Percentiles rank a stretch among this genome's conserved stretches.
phyloP scores from a whole-genome alignment of 2,888 invertebrate genomes.

The Trissonchulus sp. region DNA sequence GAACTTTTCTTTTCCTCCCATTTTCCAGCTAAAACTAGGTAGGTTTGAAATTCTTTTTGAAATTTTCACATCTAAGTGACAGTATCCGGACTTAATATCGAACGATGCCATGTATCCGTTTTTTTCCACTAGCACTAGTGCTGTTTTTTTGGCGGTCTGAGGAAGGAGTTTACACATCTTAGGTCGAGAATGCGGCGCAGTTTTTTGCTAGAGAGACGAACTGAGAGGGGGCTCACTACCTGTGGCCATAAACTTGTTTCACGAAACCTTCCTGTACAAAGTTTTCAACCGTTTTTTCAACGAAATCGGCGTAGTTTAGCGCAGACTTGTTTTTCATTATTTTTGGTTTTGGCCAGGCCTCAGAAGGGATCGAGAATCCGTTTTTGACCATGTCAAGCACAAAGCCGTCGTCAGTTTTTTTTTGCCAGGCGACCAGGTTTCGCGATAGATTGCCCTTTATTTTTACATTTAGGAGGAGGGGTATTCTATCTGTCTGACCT shows the following conservation, averaged over 20 bases:
- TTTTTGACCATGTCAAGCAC: background rate
- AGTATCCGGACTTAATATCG: conserved; percentile 13
- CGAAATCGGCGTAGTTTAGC: background rate
- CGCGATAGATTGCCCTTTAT: background rate
- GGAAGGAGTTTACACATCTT: background rate
- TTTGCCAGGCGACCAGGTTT: background rate
- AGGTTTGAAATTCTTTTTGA: background rate
- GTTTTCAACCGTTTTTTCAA: background rate
- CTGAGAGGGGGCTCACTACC: conserved; percentile 7
- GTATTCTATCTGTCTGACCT: background rate
- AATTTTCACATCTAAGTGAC: conserved; percentile 12
- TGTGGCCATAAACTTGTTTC: background rate
- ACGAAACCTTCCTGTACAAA: background rate
- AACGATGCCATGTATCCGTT: conserved; percentile 1
- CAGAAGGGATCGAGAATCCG: background rate
- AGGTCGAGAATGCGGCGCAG: conserved; percentile 2
- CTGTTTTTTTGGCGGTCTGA: background rate
- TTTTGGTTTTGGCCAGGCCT: background rate
- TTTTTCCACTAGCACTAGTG: background rate
- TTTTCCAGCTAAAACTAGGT: background rate
- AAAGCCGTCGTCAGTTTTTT: background rate
- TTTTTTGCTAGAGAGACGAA: background rate
- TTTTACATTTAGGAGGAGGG: too few relatives aligned
- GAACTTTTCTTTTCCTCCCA: background rate
- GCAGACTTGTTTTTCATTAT: background rate